phyloP scores from a whole-genome alignment of 2,113 vertebrate genomes.

The Trinectes maculatus region DNA sequence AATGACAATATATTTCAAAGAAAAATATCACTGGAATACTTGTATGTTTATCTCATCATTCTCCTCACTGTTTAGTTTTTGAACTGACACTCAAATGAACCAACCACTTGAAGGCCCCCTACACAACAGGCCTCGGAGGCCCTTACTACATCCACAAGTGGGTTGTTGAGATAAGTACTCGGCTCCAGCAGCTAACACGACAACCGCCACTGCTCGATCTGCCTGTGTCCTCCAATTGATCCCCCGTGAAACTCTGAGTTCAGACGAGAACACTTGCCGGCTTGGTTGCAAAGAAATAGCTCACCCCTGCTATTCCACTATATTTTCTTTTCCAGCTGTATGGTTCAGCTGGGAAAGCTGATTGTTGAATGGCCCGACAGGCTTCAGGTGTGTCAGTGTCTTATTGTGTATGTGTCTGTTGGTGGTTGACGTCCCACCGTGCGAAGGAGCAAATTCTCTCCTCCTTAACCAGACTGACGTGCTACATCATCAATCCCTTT shows the following conservation, averaged over 20 bases:
- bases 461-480: conserved; percentile 62
- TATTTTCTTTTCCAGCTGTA: conserved; percentile 62
- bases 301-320: conserved; percentile 58
- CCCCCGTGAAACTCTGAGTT: conserved; percentile 51
- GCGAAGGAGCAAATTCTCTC: conserved; percentile 62
- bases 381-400: conserved; percentile 30
- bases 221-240: conserved; percentile 44
- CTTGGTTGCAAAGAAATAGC: conserved; percentile 45
- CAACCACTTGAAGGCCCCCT: conserved; percentile 3
- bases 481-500: conserved; percentile 62
- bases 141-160: conserved; percentile 16
- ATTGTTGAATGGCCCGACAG: conserved; percentile 59
- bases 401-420: conserved; percentile 39
- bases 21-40: too few species aligned
- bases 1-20: too few species aligned
- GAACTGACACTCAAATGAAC: not conserved
- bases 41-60: too few species aligned
- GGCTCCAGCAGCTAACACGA: conserved; percentile 38
- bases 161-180: conserved; percentile 39
- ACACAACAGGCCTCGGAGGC: not conserved
- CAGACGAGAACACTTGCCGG: conserved; percentile 56
- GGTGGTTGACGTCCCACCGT: conserved; percentile 46
- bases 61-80: not conserved
- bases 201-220: conserved; percentile 51
- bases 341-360: conserved; percentile 52